These are phyloP conservation scores for Calonectris borealis DNA, from an alignment of 2,113 vertebrate species.

Conservation along the genomic window DNA sequence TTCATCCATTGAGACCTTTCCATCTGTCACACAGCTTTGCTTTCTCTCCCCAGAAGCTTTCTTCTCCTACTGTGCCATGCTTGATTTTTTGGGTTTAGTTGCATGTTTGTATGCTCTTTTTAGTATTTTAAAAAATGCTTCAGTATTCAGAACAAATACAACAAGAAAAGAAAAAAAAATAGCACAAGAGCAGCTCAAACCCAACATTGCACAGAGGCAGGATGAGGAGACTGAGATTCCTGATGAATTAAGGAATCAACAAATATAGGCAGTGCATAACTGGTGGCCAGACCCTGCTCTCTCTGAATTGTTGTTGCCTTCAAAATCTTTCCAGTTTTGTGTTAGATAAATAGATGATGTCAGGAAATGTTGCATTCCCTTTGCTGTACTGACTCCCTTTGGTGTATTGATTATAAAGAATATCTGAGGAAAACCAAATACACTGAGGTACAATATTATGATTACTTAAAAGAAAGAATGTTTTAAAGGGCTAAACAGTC, in stretches of 20 bases:
- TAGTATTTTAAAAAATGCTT: slow-evolving; percentile 15
- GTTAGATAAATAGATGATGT: not conserved
- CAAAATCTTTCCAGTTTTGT: not conserved
- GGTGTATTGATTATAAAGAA: not conserved
- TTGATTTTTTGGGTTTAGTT: slow-evolving; percentile 72
- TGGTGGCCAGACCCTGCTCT: not conserved
- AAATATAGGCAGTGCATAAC: not conserved
- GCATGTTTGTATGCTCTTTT: slow-evolving; percentile 56
- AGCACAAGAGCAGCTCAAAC: not conserved
- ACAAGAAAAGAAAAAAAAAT: not conserved
- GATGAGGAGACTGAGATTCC: not conserved
- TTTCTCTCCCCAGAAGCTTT: slow-evolving; percentile 81
- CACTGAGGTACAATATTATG: not conserved
- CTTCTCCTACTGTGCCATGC: slow-evolving; percentile 77
- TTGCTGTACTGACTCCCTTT: not conserved
- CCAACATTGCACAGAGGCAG: not conserved
- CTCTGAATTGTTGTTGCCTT: not conserved
- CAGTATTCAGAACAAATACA: slow-evolving; percentile 8
- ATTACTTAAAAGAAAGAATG: not conserved
- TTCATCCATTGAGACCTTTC: slow-evolving; percentile 91
- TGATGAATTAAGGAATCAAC: not conserved
- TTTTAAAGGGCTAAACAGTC: not conserved
- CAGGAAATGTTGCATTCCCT: not conserved
- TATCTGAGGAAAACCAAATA: not conserved
- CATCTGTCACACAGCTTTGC: slow-evolving; percentile 86